A percentile compares a stretch with the other conserved stretches of the same genome.
phyloP scores from a whole-genome alignment of 2,888 invertebrate genomes.

The Lasius platythorax region DNA sequence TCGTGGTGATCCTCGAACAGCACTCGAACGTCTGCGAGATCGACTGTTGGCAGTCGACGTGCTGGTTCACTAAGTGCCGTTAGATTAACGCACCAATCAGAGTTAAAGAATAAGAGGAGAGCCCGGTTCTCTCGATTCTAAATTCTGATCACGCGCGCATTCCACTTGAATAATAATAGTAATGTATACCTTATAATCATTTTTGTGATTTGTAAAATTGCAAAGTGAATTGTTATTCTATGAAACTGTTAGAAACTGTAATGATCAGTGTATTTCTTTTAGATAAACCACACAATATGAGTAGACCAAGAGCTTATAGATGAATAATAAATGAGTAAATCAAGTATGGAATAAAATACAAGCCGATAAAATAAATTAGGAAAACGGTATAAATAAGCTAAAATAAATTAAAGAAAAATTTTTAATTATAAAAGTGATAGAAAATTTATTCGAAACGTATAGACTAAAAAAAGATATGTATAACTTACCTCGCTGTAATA shows the following conservation, averaged over 20 bases:
- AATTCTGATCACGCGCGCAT: slow-evolving; percentile 70
- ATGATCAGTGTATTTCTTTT: background rate
- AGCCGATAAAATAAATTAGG: background rate
- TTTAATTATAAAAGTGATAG: background rate
- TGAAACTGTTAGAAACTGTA: background rate
- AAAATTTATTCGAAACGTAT: background rate
- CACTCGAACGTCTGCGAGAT: slow-evolving; percentile 57
- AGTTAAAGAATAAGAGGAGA: slow-evolving; percentile 66
- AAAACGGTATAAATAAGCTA: background rate
- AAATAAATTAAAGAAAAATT: background rate
- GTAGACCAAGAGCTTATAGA: background rate
- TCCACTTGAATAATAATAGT: slow-evolving; percentile 39
- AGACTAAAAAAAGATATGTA: background rate
- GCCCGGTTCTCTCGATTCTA: slow-evolving; percentile 69
- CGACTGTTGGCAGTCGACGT: slow-evolving; percentile 65
- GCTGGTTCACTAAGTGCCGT: slow-evolving; percentile 77
- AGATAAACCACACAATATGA: background rate
- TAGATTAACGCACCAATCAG: slow-evolving; percentile 78
- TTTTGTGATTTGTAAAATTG: background rate
- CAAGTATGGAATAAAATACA: background rate
- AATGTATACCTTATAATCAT: background rate
- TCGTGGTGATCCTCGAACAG: slow-evolving; percentile 66
- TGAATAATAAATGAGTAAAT: background rate
- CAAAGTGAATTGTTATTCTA: slow-evolving; percentile 1
- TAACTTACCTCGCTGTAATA: slow-evolving; percentile 14